Conservation (phyloP, 2,113 vertebrate genomes). For the Dicerorhinus sumatrensis region DNA sequence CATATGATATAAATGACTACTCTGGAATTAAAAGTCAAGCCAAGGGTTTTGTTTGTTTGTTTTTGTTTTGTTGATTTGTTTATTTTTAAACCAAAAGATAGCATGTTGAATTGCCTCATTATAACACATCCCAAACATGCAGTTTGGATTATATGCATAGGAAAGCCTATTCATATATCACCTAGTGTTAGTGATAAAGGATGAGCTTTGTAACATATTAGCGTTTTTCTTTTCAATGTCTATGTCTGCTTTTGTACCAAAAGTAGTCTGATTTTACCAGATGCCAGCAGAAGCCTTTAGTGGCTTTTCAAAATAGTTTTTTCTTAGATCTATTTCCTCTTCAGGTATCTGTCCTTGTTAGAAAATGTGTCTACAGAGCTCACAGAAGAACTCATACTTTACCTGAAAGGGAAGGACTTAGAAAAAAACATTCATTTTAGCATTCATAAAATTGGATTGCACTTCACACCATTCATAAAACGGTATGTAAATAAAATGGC, state of each 20-base stretch:
- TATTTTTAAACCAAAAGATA: neutral
- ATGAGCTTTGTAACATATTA: neutral
- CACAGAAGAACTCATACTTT: neutral
- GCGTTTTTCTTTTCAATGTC: neutral
- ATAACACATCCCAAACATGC: neutral
- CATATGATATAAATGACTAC: neutral
- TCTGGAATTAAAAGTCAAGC: neutral
- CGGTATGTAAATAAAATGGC: neutral
- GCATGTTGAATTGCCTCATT: neutral
- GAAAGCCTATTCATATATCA: neutral
- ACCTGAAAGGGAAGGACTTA: neutral
- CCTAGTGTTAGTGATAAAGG: neutral
- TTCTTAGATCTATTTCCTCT: slow-evolving; percentile 5
- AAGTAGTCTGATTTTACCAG: slow-evolving; percentile 28
- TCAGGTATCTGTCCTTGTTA: neutral
- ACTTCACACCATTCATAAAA: slow-evolving; percentile 39
- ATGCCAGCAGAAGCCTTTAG: neutral
- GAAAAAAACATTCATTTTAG: neutral
- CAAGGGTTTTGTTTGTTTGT: neutral
- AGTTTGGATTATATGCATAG: neutral
- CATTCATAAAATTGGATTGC: neutral
- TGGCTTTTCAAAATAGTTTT: neutral
- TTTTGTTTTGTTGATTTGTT: neutral
- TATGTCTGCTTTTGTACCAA: neutral
- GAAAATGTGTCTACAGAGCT: slow-evolving; percentile 24